These are phyloP conservation scores for Alcedo quadribrachys DNA, from an alignment of 2,797 vertebrate genomes.

Conservation along the genomic window DNA sequence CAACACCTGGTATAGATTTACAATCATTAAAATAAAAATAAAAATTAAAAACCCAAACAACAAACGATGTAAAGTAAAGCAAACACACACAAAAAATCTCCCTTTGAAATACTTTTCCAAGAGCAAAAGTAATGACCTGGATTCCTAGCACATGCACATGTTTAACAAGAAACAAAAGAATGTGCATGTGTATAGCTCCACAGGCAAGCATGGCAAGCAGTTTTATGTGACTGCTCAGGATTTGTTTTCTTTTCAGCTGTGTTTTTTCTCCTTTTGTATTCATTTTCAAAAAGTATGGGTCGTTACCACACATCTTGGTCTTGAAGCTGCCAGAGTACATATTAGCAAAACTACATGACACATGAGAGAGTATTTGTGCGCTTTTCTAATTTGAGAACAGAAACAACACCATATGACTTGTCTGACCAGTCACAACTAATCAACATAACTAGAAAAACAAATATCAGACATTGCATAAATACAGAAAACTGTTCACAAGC, in stretches of 20 bases:
- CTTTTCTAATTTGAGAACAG: constrained; percentile 42
- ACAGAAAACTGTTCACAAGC: constrained; percentile 47
- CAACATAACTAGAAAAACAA: constrained; percentile 62
- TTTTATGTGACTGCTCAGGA: not conserved
- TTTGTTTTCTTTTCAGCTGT: constrained; percentile 2
- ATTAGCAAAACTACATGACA: constrained; percentile 48
- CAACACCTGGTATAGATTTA: not conserved
- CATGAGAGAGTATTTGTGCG: not conserved
- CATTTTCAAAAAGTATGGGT: not conserved
- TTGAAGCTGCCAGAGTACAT: constrained; percentile 28
- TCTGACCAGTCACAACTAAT: constrained; percentile 67
- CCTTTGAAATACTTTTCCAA: constrained; percentile 19
- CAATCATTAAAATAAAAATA: not conserved
- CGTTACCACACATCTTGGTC: not conserved
- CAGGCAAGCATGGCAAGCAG: not conserved
- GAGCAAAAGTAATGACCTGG: not conserved
- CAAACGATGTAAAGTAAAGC: not conserved
- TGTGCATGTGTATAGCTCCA: not conserved
- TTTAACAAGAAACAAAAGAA: constrained; percentile 14
- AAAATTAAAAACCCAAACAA: not conserved
- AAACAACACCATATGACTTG: constrained; percentile 61
- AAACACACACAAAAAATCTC: not conserved
- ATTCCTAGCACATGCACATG: not conserved
- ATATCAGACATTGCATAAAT: constrained; percentile 54
- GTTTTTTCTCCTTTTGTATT: constrained; percentile 14